Evolutionary conservation across 2,113 vertebrate genomes (phyloP).

Genomic region (Trogon melanurus): DNA sequence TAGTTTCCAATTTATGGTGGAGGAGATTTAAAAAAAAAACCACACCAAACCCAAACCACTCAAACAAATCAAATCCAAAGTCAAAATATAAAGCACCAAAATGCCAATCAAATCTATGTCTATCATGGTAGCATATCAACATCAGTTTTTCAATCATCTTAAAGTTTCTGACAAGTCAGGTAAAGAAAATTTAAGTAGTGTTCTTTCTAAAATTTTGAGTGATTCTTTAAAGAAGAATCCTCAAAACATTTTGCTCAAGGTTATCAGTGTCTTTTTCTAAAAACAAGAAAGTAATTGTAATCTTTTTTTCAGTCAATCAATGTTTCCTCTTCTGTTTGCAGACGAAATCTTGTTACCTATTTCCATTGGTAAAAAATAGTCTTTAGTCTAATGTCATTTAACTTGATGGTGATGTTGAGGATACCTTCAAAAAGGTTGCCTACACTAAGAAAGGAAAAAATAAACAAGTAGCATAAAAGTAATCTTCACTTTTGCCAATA

Average conservation of each 20-base stretch:
- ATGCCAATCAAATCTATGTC: background rate
- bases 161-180: background rate
- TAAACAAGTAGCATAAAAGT: background rate
- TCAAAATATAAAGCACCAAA: background rate
- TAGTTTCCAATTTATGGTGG: background rate
- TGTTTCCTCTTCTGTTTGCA: background rate
- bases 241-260: background rate
- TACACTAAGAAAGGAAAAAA: background rate
- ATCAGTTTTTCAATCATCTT: background rate
- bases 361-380: background rate
- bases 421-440: background rate
- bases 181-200: background rate
- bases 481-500: background rate
- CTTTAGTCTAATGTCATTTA: background rate
- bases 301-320: background rate
- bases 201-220: background rate
- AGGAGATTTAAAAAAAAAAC: background rate
- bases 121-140: background rate
- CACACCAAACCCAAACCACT: rapidly evolving
- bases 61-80: background rate
- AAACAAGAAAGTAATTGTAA: background rate
- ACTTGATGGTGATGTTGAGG: background rate
- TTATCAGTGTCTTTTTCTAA: background rate
- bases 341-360: background rate
- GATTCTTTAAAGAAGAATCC: background rate